phyloP scores from a whole-genome alignment of 35 echinoderm and acorn worm species.

The Lytechinus variegatus region DNA sequence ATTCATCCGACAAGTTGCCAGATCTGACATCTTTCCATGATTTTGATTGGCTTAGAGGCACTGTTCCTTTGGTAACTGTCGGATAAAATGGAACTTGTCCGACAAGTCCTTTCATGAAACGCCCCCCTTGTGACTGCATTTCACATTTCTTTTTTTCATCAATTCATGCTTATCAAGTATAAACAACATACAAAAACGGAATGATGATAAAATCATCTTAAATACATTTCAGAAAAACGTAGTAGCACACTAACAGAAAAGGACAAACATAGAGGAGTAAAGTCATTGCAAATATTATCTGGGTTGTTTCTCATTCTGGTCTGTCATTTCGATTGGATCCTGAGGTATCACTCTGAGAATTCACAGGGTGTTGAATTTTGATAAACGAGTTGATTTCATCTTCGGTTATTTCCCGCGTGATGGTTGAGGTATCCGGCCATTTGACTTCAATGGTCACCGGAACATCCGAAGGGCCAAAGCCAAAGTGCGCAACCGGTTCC shows the following conservation, averaged over 20 bases:
- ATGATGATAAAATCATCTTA: background rate
- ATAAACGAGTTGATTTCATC: conserved; percentile 16
- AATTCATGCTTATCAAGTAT: background rate
- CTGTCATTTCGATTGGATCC: background rate
- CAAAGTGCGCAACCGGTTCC: conserved; percentile 63
- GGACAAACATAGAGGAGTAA: background rate
- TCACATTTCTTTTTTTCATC: background rate
- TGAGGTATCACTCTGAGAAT: background rate
- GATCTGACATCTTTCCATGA: too few species aligned
- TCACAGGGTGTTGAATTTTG: background rate
- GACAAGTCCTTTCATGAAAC: too few species aligned
- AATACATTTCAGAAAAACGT: background rate
- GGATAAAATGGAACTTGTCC: too few species aligned
- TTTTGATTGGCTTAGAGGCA: too few species aligned
- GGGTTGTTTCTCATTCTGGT: background rate
- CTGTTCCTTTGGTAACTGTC: too few species aligned
- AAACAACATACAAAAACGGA: background rate
- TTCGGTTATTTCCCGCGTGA: background rate
- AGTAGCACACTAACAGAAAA: background rate
- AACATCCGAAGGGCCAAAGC: background rate
- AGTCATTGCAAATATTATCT: background rate
- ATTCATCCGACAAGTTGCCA: too few species aligned
- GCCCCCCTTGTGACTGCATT: too few species aligned
- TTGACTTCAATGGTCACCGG: conserved; percentile 1
- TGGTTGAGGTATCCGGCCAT: conserved; percentile 34